These are phyloP conservation scores for Flabesymbios commensalis DNA, from an alignment of 2,888 invertebrate species.

Conservation along the genomic window DNA sequence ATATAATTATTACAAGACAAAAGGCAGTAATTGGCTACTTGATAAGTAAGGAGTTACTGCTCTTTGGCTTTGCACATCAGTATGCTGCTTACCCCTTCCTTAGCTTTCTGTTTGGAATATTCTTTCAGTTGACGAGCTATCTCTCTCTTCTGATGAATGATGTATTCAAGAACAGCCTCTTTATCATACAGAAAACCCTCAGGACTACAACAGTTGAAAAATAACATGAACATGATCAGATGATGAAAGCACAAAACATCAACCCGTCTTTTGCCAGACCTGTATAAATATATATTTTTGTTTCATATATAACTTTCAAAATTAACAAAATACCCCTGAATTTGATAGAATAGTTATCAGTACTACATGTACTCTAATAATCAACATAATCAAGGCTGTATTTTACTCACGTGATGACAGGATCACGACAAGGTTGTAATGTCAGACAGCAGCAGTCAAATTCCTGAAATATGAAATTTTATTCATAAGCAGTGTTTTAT, in stretches of 20 bases:
- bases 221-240: too few relatives aligned
- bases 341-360: background rate
- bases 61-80: background rate
- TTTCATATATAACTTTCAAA: background rate
- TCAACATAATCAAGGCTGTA: too few relatives aligned
- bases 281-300: background rate
- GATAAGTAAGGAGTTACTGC: too few relatives aligned
- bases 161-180: slow-evolving; percentile 92
- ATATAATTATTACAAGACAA: too few relatives aligned
- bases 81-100: slow-evolving; percentile 68
- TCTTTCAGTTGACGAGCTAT: slow-evolving; percentile 86
- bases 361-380: too few relatives aligned
- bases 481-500: background rate
- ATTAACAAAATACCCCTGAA: background rate
- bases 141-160: slow-evolving; percentile 91
- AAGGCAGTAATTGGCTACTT: too few relatives aligned
- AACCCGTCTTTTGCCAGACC: too few relatives aligned
- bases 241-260: too few relatives aligned
- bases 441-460: slow-evolving; percentile 98
- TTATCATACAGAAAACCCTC: slow-evolving; percentile 96
- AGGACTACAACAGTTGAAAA: slow-evolving; percentile 65
- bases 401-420: slow-evolving; percentile 84
- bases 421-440: slow-evolving; percentile 92
- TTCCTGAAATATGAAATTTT: slow-evolving; percentile 65
- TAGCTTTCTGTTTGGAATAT: slow-evolving; percentile 84